Conservation (phyloP, 2,888 invertebrate genomes). For the Fragum whitleyi region DNA sequence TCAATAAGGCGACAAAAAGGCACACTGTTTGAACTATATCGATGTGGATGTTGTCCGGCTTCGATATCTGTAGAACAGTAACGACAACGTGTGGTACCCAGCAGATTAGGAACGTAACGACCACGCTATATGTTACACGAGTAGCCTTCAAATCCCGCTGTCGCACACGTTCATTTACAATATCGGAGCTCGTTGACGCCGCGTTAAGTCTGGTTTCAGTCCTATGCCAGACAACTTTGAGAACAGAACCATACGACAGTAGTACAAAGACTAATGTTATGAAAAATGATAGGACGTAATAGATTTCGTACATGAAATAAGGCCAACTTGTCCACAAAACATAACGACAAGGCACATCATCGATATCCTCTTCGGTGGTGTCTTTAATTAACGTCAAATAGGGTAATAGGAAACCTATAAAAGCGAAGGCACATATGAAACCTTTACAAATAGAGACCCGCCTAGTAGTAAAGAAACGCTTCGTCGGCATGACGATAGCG, state of each 20-base stretch:
- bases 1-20: constrained; percentile 51
- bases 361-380: constrained; percentile 1
- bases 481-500: constrained; percentile 51
- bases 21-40: constrained; percentile 53
- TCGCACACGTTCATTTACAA: constrained; percentile 21
- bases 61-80: constrained; percentile 46
- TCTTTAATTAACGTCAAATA: constrained; percentile 41
- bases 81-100: constrained; percentile 61
- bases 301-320: constrained; percentile 53
- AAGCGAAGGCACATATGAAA: constrained; percentile 32
- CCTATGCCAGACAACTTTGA: constrained; percentile 50
- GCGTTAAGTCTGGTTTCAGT: constrained; percentile 25
- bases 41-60: constrained; percentile 33
- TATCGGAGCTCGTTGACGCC: constrained; percentile 1
- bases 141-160: constrained; percentile 55
- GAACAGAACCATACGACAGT: constrained; percentile 45
- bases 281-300: constrained; percentile 44
- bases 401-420: constrained; percentile 44
- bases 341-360: constrained; percentile 42
- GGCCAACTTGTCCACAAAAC: constrained; percentile 55
- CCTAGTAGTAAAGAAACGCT: constrained; percentile 35
- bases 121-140: constrained; percentile 50
- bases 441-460: constrained; percentile 35
- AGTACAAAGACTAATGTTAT: constrained; percentile 38
- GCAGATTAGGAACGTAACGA: constrained; percentile 56